Base-by-base conservation (phyloP, 2,113 vertebrate genomes). In the Myrmophylax atrothorax region DNA sequence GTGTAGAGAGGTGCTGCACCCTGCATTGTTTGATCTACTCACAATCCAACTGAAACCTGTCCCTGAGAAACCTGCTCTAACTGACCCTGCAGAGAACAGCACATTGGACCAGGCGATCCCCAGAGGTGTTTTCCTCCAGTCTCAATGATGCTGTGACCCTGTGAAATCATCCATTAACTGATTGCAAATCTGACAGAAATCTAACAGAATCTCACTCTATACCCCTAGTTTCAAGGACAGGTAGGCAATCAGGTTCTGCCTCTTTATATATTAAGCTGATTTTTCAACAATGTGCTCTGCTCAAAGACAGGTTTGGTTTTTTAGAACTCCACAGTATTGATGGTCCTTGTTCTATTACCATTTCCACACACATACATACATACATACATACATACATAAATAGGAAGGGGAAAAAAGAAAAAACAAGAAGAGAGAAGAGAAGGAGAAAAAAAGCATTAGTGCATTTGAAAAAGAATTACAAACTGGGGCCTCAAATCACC, bases 401-500 rank as follows among this genome's bases (percentile, higher is more conserved):
- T 13, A 26, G 12, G 7, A 18, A 91, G 44, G 26, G 33, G 42
- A 40, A 25, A 20, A 31, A n/a, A 38, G 8, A 12, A 7, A 15
- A 28, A 22, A 16, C 2, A 28, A 9, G 3, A 19, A 7, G 7
- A 3, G 9, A 4, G 5, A 29, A 13, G 14, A 6, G 14, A 9
- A 14, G 9, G 19, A 18, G 12, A 49, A n/a, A 44, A 22, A 7
- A 35, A 22, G 24, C 4, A 29, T 69, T 42, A 94, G 69, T 73
- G 24, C 25, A 72, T 25, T 91, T 63, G 31, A 73, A 74, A 55
- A 81, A 77, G 8, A 93, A 74, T 91, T 81, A 88, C 25, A 91
- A 59, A 92, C 55, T 87, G 78, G 31, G 59, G 29, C 87, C 62
- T 76, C 75, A 62, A 97, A 95, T 94, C 80, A 80, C 86, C 33